phyloP scores from a whole-genome alignment of 2,113 vertebrate genomes.

The Pongo abelii region DNA sequence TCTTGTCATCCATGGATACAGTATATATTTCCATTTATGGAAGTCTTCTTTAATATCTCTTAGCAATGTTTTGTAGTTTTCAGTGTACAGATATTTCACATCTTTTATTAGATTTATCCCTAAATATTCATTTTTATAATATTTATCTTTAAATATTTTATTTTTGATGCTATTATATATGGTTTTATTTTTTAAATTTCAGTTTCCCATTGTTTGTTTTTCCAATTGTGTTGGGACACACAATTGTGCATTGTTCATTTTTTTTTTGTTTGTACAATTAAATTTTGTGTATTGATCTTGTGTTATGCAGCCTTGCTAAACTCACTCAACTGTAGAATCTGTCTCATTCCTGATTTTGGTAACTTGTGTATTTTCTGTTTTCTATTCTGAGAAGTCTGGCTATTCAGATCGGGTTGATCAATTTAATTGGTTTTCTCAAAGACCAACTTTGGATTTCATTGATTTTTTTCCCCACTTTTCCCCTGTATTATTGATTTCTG shows the following conservation, averaged over 20 bases:
- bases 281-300: background rate
- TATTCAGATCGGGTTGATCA: too few species aligned
- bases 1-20: background rate
- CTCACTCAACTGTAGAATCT: background rate
- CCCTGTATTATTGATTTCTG: background rate
- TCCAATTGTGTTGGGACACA: background rate
- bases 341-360: accelerated
- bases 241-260: background rate
- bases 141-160: background rate
- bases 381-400: background rate
- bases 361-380: background rate
- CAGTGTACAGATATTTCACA: background rate
- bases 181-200: background rate
- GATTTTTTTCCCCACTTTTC: background rate
- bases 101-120: background rate
- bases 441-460: background rate
- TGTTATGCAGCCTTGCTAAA: too few species aligned
- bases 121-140: background rate
- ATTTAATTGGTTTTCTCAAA: background rate
- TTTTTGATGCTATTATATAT: background rate
- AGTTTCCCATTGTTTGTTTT: background rate
- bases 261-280: background rate
- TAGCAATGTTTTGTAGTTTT: background rate
- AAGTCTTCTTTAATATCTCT: background rate
- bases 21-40: background rate